These are phyloP conservation scores for Gallinago solitaria DNA, from an alignment of 2,797 vertebrate species.

Conservation along the genomic window DNA sequence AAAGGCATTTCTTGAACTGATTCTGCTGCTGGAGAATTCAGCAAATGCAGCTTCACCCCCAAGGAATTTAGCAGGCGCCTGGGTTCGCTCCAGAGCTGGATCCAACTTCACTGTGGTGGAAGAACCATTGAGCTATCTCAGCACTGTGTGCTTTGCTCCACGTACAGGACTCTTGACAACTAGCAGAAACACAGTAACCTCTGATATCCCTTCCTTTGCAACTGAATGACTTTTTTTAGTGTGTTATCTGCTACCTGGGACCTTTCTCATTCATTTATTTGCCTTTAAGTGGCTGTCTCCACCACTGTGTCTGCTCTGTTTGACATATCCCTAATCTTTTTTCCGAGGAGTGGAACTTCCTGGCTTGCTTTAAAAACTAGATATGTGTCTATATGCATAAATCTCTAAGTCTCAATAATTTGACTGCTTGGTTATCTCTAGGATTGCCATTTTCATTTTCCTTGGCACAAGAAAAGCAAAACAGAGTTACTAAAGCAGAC, in stretches of 20 bases:
- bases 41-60: not conserved
- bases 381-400: not conserved
- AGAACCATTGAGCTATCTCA: not conserved
- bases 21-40: not conserved
- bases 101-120: not conserved
- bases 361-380: conserved; percentile 6
- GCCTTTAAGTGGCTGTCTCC: not conserved
- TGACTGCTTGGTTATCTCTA: not conserved
- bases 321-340: conserved; percentile 42
- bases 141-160: not conserved
- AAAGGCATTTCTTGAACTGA: not conserved
- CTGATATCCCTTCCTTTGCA: not conserved
- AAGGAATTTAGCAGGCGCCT: not conserved
- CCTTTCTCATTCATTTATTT: conserved; percentile 30
- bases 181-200: not conserved
- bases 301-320: not conserved
- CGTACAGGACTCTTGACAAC: not conserved
- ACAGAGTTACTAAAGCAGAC: not conserved
- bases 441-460: conserved; percentile 17
- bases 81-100: not conserved
- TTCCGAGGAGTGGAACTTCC: conserved; percentile 48
- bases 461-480: not conserved
- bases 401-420: not conserved
- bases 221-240: not conserved
- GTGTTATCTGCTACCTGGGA: conserved; percentile 6